Evolutionary conservation across 2,113 vertebrate species (phyloP).

Genomic region (Synchiropus splendidus): DNA sequence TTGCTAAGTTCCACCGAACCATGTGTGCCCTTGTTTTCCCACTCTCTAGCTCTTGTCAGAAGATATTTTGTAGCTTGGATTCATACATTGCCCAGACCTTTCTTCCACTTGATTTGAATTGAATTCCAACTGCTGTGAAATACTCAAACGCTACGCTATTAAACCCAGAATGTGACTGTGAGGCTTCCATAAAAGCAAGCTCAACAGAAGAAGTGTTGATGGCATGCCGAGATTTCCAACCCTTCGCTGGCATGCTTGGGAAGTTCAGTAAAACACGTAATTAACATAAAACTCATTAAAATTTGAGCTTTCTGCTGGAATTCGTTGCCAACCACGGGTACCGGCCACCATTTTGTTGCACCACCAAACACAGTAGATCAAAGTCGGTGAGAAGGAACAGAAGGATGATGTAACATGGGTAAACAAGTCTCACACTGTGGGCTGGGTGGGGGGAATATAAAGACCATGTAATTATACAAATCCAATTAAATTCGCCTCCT

Average conservation of each 20-base stretch:
- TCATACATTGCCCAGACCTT: conserved; percentile 18
- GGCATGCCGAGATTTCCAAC: conserved; percentile 5
- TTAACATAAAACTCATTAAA: conserved; percentile 59
- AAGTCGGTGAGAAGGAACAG: conserved; percentile 26
- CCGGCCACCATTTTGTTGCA: conserved; percentile 35
- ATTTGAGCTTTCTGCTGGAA: conserved; percentile 22
- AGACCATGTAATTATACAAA: conserved; percentile 19
- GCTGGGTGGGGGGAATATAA: conserved; percentile 18
- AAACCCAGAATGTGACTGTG: conserved; percentile 24
- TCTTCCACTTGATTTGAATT: conserved; percentile 27
- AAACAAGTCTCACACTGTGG: conserved; percentile 39
- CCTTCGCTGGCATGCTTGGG: conserved; percentile 7
- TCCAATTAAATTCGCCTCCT: conserved; percentile 35
- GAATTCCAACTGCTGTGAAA: conserved; percentile 30
- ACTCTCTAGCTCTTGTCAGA: too few relatives aligned
- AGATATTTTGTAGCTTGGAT: too few relatives aligned
- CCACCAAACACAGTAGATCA: conserved; percentile 42
- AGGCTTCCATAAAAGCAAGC: conserved; percentile 10
- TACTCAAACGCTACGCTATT: conserved; percentile 27
- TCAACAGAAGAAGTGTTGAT: conserved; percentile 9
- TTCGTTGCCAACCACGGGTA: conserved; percentile 15
- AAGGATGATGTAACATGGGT: conserved; percentile 35
- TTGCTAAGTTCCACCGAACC: too few relatives aligned
- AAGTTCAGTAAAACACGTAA: conserved; percentile 35
- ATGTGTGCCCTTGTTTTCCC: too few relatives aligned